A percentile compares a stretch with the other conserved stretches of the same genome.
Evolutionary conservation across 2,113 vertebrate genomes (phyloP).

Genomic region (Istiophorus platypterus): DNA sequence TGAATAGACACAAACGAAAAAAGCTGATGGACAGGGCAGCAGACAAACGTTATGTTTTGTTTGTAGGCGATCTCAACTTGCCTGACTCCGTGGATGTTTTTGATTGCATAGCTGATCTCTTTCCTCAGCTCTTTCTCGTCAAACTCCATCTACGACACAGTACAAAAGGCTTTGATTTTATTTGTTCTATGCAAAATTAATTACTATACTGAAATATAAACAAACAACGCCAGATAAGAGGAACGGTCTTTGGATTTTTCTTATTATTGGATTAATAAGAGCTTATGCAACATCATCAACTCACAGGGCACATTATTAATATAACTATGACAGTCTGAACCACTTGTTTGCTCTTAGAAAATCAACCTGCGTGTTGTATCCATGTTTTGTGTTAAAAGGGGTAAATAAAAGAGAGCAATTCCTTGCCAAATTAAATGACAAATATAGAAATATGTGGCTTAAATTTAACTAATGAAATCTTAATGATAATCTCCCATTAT

Average conservation of each 20-base stretch:
- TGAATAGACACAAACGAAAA: conserved; percentile 19
- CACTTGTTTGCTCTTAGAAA: no score
- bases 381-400: background rate
- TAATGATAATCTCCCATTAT: background rate
- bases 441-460: background rate
- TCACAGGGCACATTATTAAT: no score
- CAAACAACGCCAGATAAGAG: background rate
- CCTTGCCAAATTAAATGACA: background rate
- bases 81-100: conserved; percentile 99
- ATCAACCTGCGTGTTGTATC: no score
- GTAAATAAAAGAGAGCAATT: background rate
- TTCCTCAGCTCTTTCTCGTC: conserved; percentile 95
- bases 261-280: background rate
- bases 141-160: conserved; percentile 92
- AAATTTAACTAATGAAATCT: background rate
- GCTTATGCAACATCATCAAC: background rate
- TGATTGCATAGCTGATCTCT: conserved; percentile 98
- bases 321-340: no score
- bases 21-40: conserved; percentile 21
- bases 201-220: background rate
- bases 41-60: background rate
- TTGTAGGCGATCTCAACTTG: conserved; percentile 79
- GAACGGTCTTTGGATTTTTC: background rate
- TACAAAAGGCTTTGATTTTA: background rate
- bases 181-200: background rate